Conservation (phyloP, 1,140 invertebrate genomes). For the Theocolax elegans region DNA sequence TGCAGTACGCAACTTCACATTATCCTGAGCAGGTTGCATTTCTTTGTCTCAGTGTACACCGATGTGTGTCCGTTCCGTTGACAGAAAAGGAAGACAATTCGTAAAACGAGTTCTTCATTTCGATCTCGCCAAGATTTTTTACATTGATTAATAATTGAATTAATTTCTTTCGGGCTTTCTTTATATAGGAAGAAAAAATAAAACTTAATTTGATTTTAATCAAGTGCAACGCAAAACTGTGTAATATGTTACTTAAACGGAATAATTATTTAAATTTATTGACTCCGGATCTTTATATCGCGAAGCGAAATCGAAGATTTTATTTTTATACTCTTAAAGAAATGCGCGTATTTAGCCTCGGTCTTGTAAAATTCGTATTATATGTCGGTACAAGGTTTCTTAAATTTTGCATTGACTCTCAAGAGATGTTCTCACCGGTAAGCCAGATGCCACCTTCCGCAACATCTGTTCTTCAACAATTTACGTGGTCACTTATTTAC, state of each 20-base stretch:
- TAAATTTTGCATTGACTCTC: background rate
- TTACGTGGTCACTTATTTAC: background rate
- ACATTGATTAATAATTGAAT: background rate
- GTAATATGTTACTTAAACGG: too few relatives aligned
- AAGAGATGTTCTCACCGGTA: constrained; percentile 9
- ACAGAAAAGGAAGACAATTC: background rate
- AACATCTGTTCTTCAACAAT: constrained; percentile 14
- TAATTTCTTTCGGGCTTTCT: background rate
- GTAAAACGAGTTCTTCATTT: background rate
- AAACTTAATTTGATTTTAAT: too few relatives aligned
- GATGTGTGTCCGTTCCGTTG: background rate
- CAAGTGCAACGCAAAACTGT: too few relatives aligned
- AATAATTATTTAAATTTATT: constrained; percentile 5
- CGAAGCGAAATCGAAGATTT: background rate
- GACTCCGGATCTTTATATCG: too few relatives aligned
- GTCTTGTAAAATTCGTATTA: background rate
- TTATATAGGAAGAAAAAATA: too few relatives aligned
- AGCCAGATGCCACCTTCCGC: background rate
- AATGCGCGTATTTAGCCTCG: background rate
- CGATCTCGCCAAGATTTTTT: background rate
- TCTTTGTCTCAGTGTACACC: background rate
- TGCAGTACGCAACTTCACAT: background rate
- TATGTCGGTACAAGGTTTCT: background rate
- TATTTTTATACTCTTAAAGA: too few relatives aligned
- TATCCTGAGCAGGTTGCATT: background rate